phyloP scores from a whole-genome alignment of 2,888 invertebrate genomes.

The Eutolmus rufibarbis region DNA sequence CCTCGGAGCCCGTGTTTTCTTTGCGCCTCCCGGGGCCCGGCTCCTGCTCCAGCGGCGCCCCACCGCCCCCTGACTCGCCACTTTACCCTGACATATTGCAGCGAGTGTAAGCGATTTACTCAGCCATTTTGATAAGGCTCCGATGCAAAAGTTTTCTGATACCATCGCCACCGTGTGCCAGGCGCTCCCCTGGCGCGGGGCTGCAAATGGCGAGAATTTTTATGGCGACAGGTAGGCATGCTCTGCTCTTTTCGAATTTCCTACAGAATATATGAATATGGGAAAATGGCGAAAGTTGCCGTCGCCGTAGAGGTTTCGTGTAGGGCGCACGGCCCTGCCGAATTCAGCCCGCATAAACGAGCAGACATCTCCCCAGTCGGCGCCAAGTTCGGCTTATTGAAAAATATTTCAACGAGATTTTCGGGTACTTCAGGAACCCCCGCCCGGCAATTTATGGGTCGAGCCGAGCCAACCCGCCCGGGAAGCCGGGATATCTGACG shows the following conservation, averaged over 20 bases:
- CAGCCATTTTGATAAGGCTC: not conserved
- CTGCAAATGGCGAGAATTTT: not conserved
- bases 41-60: not conserved
- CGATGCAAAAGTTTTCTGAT: not conserved
- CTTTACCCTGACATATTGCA: slow-evolving; percentile 22
- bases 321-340: not conserved
- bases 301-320: not conserved
- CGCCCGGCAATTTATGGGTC: slow-evolving; percentile 8
- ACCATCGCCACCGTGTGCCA: not conserved
- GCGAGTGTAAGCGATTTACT: slow-evolving; percentile 6
- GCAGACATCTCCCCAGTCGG: not conserved
- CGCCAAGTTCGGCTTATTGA: slow-evolving; percentile 12
- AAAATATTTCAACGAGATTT: slow-evolving; percentile 36
- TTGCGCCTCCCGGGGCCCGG: not conserved
- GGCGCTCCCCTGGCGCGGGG: not conserved
- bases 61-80: not conserved
- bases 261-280: not conserved
- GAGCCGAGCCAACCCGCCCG: not conserved
- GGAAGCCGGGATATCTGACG: not conserved
- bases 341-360: not conserved
- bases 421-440: not conserved
- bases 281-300: not conserved
- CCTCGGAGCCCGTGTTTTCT: not conserved
- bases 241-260: not conserved
- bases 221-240: not conserved